A percentile compares a stretch with the other conserved stretches of the same genome.
phyloP scores from a whole-genome alignment of 2,888 invertebrate species.

The Sympetrum striolatum region DNA sequence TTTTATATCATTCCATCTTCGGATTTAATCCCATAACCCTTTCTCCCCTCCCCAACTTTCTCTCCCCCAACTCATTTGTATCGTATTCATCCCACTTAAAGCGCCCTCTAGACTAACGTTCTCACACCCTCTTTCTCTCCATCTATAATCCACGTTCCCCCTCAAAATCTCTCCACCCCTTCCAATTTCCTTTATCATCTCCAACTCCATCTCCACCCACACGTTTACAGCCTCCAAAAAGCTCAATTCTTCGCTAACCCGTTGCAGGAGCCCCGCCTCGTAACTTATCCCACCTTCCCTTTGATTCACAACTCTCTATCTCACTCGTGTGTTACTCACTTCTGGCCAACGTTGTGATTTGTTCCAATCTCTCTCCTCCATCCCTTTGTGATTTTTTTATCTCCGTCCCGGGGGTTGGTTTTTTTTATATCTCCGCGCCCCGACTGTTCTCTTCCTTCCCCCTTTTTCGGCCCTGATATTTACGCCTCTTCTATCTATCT shows the following conservation, averaged over 20 bases:
- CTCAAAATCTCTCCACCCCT: not conserved
- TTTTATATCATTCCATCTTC: not conserved
- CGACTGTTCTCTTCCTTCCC: not conserved
- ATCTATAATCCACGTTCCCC: not conserved
- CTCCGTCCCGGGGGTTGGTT: not conserved
- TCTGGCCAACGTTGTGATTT: not conserved
- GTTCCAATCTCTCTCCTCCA: not conserved
- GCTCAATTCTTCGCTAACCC: not conserved
- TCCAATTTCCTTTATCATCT: not conserved
- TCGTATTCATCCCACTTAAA: not conserved
- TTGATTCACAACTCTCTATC: not conserved
- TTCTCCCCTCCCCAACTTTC: not conserved
- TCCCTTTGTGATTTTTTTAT: not conserved
- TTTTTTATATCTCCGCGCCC: not conserved
- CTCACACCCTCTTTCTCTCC: not conserved
- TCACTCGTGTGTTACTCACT: not conserved
- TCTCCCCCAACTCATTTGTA: not conserved
- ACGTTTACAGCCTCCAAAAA: not conserved
- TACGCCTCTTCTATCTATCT: not conserved
- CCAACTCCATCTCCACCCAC: not conserved
- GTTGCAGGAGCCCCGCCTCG: not conserved
- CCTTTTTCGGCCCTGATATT: not conserved
- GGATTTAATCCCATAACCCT: not conserved
- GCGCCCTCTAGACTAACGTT: not conserved
- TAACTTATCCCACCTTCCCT: not conserved